phyloP scores from a whole-genome alignment of 1,140 invertebrate species.

The Pemphigus obesinymphae region DNA sequence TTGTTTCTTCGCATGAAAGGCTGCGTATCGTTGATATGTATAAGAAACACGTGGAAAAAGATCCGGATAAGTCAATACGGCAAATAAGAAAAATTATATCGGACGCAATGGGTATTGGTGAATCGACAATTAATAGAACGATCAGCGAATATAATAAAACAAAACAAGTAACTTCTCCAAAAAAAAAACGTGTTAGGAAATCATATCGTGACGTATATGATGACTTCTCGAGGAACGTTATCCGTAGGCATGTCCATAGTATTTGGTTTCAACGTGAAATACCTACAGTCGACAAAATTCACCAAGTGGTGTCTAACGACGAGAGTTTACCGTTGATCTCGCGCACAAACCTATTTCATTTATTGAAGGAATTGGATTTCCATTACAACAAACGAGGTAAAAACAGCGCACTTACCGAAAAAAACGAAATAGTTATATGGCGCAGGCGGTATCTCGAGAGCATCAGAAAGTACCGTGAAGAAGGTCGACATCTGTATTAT shows the following conservation, averaged over 20 bases:
- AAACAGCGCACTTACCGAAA: too few relatives aligned
- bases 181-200: background rate
- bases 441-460: too few relatives aligned
- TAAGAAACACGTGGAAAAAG: background rate
- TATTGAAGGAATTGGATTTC: too few relatives aligned
- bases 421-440: too few relatives aligned
- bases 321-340: too few relatives aligned
- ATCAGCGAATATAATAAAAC: background rate
- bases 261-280: background rate
- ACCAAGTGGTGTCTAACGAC: too few relatives aligned
- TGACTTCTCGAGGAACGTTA: background rate
- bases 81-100: background rate
- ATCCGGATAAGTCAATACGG: background rate
- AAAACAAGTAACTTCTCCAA: background rate
- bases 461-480: too few relatives aligned
- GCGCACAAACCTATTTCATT: too few relatives aligned
- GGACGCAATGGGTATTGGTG: background rate
- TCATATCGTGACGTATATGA: background rate
- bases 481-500: too few relatives aligned
- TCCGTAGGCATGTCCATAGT: background rate
- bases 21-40: background rate
- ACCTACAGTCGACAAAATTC: background rate
- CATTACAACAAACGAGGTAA: too few relatives aligned
- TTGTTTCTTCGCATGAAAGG: background rate
- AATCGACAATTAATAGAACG: background rate